Percentiles rank a stretch among this genome's conserved stretches.
Conservation (phyloP, 2,888 invertebrate genomes). For the Heteropelma amictum region DNA sequence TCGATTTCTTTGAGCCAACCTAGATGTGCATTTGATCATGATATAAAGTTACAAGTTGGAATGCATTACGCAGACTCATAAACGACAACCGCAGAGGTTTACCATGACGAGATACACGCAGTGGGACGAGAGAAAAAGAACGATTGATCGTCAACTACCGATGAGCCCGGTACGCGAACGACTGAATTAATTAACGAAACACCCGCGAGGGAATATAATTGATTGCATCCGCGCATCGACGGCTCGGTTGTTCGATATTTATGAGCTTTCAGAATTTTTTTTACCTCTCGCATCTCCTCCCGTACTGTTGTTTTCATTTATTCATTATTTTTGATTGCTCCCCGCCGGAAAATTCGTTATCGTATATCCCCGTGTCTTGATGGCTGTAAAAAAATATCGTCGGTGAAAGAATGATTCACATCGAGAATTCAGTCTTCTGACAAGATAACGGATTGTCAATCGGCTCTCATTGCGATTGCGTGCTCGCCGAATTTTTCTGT, state of each 20-base stretch:
- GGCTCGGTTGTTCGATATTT: constrained; percentile 48
- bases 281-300: not conserved
- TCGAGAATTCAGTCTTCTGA: too few relatives aligned
- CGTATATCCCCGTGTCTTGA: not conserved
- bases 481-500: too few relatives aligned
- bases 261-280: constrained; percentile 22
- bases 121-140: constrained; percentile 19
- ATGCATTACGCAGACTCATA: constrained; percentile 28
- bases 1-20: not conserved
- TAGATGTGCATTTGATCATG: not conserved
- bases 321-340: constrained; percentile 13
- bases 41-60: not conserved
- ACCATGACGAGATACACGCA: constrained; percentile 36
- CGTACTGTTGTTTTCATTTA: constrained; percentile 22
- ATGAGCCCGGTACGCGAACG: constrained; percentile 40
- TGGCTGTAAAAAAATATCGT: too few relatives aligned
- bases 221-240: constrained; percentile 48
- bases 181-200: constrained; percentile 58
- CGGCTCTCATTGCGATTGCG: too few relatives aligned
- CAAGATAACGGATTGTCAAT: too few relatives aligned
- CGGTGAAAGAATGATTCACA: too few relatives aligned
- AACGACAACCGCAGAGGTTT: constrained; percentile 44
- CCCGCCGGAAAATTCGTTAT: constrained; percentile 1
- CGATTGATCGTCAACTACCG: constrained; percentile 53
- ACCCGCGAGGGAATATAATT: constrained; percentile 50